Percentiles rank a stretch among this genome's conserved stretches.
These are phyloP conservation scores for Cettia cetti DNA, from an alignment of 2,113 vertebrate genomes.

Conservation along the genomic window DNA sequence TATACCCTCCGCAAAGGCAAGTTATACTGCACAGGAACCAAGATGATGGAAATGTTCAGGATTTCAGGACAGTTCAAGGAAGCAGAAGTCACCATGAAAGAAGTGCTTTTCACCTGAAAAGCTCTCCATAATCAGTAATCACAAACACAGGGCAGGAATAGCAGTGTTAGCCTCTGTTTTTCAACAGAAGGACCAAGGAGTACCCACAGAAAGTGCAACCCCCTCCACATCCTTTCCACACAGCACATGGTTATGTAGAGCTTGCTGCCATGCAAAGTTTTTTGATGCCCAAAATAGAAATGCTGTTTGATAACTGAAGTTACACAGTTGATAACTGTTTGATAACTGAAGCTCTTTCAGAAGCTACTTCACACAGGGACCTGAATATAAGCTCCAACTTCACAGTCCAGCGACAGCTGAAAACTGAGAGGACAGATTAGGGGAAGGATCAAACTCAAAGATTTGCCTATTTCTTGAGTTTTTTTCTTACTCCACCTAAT, in stretches of 20 bases:
- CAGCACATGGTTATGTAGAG: rapidly evolving
- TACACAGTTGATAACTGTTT: too few relatives aligned
- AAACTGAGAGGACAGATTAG: background rate
- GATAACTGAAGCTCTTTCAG: background rate
- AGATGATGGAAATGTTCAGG: background rate
- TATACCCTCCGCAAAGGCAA: background rate
- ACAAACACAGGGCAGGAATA: background rate
- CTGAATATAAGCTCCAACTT: background rate
- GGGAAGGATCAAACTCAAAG: background rate
- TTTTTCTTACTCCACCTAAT: background rate
- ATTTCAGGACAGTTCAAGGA: background rate
- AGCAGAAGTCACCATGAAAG: background rate
- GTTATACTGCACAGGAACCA: background rate
- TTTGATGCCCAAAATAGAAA: background rate
- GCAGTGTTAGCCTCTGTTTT: background rate
- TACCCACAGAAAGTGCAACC: background rate
- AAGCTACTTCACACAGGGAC: background rate
- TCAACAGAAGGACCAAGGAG: background rate
- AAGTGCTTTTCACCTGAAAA: background rate
- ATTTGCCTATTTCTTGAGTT: background rate
- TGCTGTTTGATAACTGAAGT: background rate
- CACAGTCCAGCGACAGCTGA: background rate
- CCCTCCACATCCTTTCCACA: background rate
- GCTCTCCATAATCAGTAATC: rapidly evolving
- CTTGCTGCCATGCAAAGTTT: rapidly evolving